A percentile compares a stretch with the other conserved stretches of the same genome.
Evolutionary conservation across 2,113 vertebrate genomes (phyloP).

Genomic region (Lontra canadensis): DNA sequence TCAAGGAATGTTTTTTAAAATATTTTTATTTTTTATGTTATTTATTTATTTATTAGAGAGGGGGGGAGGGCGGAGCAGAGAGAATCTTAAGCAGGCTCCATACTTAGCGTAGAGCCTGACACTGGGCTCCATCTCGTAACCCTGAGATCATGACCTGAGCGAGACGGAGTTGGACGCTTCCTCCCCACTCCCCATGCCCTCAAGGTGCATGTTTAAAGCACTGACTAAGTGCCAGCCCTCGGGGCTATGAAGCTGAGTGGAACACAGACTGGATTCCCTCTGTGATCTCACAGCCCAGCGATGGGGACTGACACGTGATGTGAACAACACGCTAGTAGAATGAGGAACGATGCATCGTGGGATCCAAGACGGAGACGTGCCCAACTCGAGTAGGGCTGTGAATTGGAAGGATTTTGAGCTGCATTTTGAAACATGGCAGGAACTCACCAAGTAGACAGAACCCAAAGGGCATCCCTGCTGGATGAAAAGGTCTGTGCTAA

Average conservation of each 20-base stretch:
- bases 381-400: fast-evolving
- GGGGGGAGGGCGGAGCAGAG: neutral
- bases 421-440: neutral
- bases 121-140: neutral
- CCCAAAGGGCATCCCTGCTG: neutral
- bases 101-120: neutral
- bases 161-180: neutral
- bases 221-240: neutral
- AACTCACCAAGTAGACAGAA: neutral
- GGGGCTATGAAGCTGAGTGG: neutral
- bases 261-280: neutral
- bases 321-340: neutral
- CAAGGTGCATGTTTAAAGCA: neutral
- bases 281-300: neutral
- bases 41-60: neutral
- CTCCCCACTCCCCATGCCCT: too few relatives aligned
- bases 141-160: neutral
- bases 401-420: neutral
- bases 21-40: neutral
- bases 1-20: neutral
- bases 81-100: neutral
- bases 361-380: too few relatives aligned
- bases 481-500: neutral
- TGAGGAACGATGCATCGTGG: fast-evolving
- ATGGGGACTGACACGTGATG: too few relatives aligned